These are phyloP conservation scores for Phocoena sinus DNA, from an alignment of 2,113 vertebrate genomes.

Conservation along the genomic window DNA sequence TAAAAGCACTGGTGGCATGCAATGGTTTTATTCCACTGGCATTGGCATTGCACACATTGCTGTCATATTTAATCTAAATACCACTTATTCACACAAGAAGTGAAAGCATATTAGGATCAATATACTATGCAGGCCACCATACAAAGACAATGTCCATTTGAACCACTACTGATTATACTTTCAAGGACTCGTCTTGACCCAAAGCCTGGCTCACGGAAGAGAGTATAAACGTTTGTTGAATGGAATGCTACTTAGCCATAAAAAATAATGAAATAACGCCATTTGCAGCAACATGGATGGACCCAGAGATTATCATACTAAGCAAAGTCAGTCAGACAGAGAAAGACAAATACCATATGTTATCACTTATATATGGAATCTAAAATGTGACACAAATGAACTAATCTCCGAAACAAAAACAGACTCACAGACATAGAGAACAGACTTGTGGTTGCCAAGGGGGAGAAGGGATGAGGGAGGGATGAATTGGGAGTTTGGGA, in stretches of 20 bases:
- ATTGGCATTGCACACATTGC: not conserved
- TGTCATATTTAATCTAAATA: not conserved
- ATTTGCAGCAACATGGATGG: not conserved
- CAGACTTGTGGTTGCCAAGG: not conserved
- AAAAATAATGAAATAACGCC: not conserved
- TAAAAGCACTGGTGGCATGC: not conserved
- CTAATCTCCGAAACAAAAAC: too few relatives aligned
- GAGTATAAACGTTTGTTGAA: not conserved
- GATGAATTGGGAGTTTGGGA: not conserved
- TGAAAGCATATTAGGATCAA: not conserved
- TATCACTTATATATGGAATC: too few relatives aligned
- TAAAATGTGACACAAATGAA: too few relatives aligned
- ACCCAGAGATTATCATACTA: not conserved
- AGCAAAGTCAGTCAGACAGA: not conserved
- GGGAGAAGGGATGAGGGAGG: not conserved
- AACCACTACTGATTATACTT: not conserved
- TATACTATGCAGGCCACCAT: not conserved
- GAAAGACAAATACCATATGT: too few relatives aligned
- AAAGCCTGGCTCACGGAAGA: not conserved
- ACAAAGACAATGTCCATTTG: not conserved
- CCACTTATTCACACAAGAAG: constrained; percentile 1
- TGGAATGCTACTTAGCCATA: not conserved
- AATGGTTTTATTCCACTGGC: not conserved
- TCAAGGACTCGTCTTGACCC: not conserved
- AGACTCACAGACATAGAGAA: too few relatives aligned